phyloP scores from a whole-genome alignment of 2,888 invertebrate species.

The Linyphia triangularis region DNA sequence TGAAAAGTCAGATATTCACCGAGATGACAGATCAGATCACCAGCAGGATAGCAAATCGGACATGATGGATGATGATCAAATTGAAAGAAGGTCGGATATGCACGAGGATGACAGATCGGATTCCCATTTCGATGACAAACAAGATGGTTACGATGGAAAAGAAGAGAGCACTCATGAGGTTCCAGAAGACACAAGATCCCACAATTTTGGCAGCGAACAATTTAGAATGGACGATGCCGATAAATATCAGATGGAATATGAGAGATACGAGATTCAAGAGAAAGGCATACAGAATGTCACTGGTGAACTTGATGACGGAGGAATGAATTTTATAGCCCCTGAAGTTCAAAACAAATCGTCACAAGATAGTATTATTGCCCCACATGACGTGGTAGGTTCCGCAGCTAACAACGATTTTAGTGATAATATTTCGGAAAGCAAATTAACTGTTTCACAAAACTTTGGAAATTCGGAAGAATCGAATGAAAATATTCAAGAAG shows the following conservation, averaged over 20 bases:
- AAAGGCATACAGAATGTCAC: background rate
- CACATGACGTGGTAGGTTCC: too few species aligned
- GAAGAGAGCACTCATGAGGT: conserved; percentile 14
- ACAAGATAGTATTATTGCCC: background rate
- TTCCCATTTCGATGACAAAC: conserved; percentile 27
- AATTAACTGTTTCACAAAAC: background rate
- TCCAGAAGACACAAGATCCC: conserved; percentile 29
- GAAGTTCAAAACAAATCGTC: background rate
- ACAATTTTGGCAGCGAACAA: background rate
- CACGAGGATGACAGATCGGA: conserved; percentile 42
- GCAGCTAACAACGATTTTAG: background rate
- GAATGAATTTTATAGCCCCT: background rate
- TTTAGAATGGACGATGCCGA: background rate
- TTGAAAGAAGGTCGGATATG: conserved; percentile 22
- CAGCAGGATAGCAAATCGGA: conserved; percentile 37
- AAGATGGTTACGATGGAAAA: conserved; percentile 20
- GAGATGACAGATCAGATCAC: conserved; percentile 50
- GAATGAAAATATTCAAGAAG: background rate
- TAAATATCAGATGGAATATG: background rate
- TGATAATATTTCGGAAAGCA: background rate
- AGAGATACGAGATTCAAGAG: background rate
- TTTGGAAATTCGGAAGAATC: background rate
- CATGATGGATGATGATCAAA: conserved; percentile 34
- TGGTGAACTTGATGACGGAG: background rate
- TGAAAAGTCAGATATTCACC: conserved; percentile 62